These are phyloP conservation scores for Eospalax fontanierii DNA, from an alignment of 2,797 vertebrate genomes.

Conservation along the genomic window DNA sequence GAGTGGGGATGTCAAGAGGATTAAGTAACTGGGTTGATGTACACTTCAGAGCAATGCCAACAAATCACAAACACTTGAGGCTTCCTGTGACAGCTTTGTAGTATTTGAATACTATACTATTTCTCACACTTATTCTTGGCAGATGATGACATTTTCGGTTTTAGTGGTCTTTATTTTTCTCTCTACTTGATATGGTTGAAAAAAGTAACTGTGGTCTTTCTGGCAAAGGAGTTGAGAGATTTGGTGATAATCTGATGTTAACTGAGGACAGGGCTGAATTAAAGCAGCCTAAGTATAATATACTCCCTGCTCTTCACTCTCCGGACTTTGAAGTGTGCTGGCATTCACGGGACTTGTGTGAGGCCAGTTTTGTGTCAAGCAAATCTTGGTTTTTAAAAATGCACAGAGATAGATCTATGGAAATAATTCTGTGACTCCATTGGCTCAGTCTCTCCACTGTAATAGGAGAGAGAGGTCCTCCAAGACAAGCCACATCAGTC, in stretches of 20 bases:
- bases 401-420: conserved; percentile 68
- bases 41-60: neutral
- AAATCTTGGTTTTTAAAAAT: conserved; percentile 70
- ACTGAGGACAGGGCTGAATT: conserved; percentile 72
- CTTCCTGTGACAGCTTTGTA: conserved; percentile 48
- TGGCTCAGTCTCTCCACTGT: conserved; percentile 33
- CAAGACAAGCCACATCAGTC: conserved; percentile 46
- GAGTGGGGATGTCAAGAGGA: neutral
- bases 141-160: conserved; percentile 56
- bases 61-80: conserved; percentile 15
- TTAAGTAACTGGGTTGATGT: neutral
- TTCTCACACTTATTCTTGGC: conserved; percentile 76
- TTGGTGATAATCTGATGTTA: conserved; percentile 67
- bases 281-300: conserved; percentile 38
- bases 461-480: conserved; percentile 37
- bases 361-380: conserved; percentile 76
- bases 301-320: conserved; percentile 32
- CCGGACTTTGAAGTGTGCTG: conserved; percentile 61
- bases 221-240: conserved; percentile 69
- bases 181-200: conserved; percentile 40
- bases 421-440: conserved; percentile 68
- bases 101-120: conserved; percentile 37
- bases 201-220: neutral
- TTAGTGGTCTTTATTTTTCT: conserved; percentile 43
- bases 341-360: conserved; percentile 43